Conservation (phyloP, 1,140 invertebrate genomes). For the Copidosoma floridanum region DNA sequence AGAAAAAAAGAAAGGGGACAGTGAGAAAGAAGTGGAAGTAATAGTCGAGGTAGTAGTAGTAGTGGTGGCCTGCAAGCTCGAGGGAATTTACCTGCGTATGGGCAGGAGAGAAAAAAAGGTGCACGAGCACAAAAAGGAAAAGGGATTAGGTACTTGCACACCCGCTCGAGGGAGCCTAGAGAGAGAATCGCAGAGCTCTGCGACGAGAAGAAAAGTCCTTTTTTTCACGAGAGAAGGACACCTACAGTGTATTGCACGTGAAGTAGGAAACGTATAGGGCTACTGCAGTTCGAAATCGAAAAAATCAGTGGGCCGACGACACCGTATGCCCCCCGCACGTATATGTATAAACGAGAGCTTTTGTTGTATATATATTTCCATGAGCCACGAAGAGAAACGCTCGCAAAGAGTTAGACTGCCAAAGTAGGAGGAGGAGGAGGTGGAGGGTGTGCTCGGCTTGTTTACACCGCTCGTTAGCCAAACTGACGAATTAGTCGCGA, state of each 20-base stretch:
- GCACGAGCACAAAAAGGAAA: not conserved
- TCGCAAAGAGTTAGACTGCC: too few relatives aligned
- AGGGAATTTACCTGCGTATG: conserved; percentile 15
- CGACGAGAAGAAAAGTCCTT: not conserved
- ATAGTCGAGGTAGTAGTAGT: too few relatives aligned
- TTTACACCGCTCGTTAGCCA: conserved; percentile 18
- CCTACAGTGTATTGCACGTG: too few relatives aligned
- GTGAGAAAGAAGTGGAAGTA: too few relatives aligned
- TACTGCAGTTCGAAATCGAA: too few relatives aligned
- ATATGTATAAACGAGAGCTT: too few relatives aligned
- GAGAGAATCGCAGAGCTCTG: not conserved
- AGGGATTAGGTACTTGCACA: not conserved
- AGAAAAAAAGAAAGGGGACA: not conserved
- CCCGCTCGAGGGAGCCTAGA: not conserved
- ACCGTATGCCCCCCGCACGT: too few relatives aligned
- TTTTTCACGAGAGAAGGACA: not conserved
- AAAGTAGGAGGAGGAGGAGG: not conserved
- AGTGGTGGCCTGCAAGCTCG: too few relatives aligned
- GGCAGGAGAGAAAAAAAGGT: not conserved
- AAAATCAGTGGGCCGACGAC: too few relatives aligned
- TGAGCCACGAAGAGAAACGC: too few relatives aligned
- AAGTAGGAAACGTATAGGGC: too few relatives aligned
- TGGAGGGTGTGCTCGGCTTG: not conserved
- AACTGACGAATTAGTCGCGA: conserved; percentile 20
- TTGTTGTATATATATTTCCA: too few relatives aligned